Conservation (phyloP, 2,797 vertebrate species). For the Microcaecilia unicolor region DNA sequence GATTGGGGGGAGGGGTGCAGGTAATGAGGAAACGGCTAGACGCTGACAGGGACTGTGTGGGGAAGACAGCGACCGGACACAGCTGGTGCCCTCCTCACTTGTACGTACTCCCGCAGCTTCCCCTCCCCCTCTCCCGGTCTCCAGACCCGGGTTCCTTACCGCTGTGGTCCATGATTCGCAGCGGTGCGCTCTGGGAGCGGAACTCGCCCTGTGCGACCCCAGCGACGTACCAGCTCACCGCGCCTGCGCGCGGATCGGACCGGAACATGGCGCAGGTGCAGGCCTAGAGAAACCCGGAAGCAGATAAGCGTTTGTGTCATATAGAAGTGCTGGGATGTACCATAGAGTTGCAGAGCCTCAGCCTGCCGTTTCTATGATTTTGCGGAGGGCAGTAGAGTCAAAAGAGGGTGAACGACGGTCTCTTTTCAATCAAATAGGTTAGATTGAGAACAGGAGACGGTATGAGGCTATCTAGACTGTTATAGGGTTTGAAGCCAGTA, state of each 20-base stretch:
- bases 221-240: too few relatives aligned
- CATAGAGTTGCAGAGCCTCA: too few relatives aligned
- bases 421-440: too few relatives aligned
- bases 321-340: too few relatives aligned
- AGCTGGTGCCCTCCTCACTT: background rate
- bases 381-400: too few relatives aligned
- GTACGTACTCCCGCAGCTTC: background rate
- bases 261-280: background rate
- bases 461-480: too few relatives aligned
- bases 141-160: conserved; percentile 74
- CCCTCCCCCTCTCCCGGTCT: too few relatives aligned
- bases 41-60: background rate
- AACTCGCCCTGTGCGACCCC: background rate
- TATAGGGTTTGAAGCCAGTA: too few relatives aligned
- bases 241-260: background rate
- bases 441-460: too few relatives aligned
- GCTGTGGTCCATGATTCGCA: conserved; percentile 50
- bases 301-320: too few relatives aligned
- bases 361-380: too few relatives aligned
- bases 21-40: background rate
- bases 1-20: background rate
- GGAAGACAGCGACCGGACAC: background rate
- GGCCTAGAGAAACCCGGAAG: fast-evolving
- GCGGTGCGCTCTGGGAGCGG: background rate
- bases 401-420: too few relatives aligned